Evolutionary conservation across 2,888 invertebrate genomes (phyloP), one percentile per base, ranked within the genome.

Genomic region (Mythimna pallens): DNA sequence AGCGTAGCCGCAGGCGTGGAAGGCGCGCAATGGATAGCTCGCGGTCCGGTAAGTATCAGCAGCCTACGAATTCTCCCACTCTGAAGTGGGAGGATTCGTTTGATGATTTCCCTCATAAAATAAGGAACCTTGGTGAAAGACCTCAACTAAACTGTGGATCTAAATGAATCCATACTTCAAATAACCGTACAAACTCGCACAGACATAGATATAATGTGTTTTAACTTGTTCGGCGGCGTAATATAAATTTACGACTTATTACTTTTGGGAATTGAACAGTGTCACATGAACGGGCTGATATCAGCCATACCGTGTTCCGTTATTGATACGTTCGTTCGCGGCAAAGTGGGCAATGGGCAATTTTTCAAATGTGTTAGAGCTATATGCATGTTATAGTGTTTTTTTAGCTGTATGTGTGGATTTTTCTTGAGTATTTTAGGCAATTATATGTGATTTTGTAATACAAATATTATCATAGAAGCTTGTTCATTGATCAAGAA

Each of bases 241-340:
- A 92, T 92, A 91, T 89, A 87, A 92, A 92, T 93, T 93, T 92
- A 92, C 89, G 92, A 91, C 88, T 88, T 91, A 92, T 90, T 91
- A 87, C 92, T 82, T 75, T 65, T 82, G 92, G 91, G 92, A 92
- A 92, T 93, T 91, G 91, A 88, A 89, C 89, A 83, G 79, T 91
- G 91, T 89, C 90, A 90, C 87, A 78, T 81, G 83, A 73, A 82
- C 82, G 81, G 83, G 86, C 73, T 84, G 86, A 83, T 88, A 88
- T 87, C 78, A 73, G 80, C 55, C 73, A 73, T 79, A 66, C 75
- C 80, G 65, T 78, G 77, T 81, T 54, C 59, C 65, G 69, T 73
- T 84, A 79, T 78, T 86, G 78, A 78, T 73, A 81, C 58, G 63
- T 68, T 25, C 25, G 30, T 17, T 22, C 14, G n/a, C 69, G 43